Evolutionary conservation across 1,140 invertebrate species (phyloP), one percentile per base, ranked within the genome.

Genomic region (Trachelipus rathkii): DNA sequence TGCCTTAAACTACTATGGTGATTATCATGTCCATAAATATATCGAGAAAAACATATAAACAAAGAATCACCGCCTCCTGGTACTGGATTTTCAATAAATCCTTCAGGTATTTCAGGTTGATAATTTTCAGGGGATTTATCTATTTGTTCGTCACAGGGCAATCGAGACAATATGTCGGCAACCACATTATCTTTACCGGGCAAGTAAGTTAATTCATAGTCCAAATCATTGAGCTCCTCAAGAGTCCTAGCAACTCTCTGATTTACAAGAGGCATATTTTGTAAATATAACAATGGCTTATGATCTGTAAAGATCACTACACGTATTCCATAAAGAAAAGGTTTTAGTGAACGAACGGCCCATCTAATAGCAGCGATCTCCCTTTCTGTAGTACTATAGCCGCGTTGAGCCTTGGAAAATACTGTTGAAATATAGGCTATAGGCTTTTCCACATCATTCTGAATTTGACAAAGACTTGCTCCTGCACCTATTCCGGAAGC

Each of bases 401-500:
- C 19, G 1, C 10, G 69, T 21, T 72, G 71, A 11, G 43, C 43
- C 10, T 43, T 72, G 15, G 71, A 72, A 10, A 72, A 72, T 11
- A 46, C 3, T 5, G 44, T 72, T 0, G 71, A 72, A 24, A 45
- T 72, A 44, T 43, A 72, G 0, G 71, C 71, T 45, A 72, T 72
- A n/a, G 50, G 43, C 10, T 72, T 72, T 21, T 43, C 43, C 5
- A 45, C 21, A 72, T 24, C 24, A 4, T 72, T 3, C 3, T 72
- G 71, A 2, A 72, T 24, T 10, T 72, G 71, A 3, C n/a, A 2
- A 3, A 43, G 10, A 43, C 71, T 44, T 19, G 71, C 72, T 0
- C 72, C 72, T 9, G 72, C 72, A 15, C 72, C 44, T 0, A 19
- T 53, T 10, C 72, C 44, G n/a, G 45, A 53, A n/a, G 72, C 72